Percentiles rank a stretch among this genome's conserved stretches.
Evolutionary conservation across 2,113 vertebrate species (phyloP).

Genomic region (Saccopteryx bilineata): DNA sequence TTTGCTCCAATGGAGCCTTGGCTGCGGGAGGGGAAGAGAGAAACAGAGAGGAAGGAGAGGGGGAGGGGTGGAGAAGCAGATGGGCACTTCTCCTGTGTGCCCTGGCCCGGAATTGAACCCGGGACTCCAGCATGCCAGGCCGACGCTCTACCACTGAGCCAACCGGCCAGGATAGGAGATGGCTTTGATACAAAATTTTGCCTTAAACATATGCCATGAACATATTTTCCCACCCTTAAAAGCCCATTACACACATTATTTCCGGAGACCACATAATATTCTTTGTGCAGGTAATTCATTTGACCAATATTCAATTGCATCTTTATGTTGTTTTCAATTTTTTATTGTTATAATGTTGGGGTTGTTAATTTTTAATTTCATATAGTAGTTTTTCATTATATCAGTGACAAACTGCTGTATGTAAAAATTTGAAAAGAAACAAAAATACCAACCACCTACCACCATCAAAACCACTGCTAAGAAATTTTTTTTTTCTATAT

Average conservation of each 20-base stretch:
- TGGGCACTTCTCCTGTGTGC: too few species aligned
- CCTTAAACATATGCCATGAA: background rate
- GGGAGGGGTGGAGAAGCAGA: too few species aligned
- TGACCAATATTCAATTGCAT: background rate
- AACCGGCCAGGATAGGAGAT: background rate
- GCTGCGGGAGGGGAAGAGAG: too few species aligned
- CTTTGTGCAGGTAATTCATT: background rate
- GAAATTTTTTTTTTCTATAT: background rate
- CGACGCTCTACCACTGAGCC: too few species aligned
- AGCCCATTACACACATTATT: background rate
- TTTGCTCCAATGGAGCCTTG: too few species aligned
- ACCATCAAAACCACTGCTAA: background rate
- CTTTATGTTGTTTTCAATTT: constrained; percentile 44
- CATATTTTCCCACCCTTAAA: background rate
- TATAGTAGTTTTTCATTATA: background rate
- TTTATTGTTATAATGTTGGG: constrained; percentile 31
- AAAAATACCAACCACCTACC: background rate
- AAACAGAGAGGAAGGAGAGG: too few species aligned
- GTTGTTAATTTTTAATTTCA: constrained; percentile 30
- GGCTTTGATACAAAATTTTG: background rate
- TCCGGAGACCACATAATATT: background rate
- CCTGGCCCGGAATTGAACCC: too few species aligned
- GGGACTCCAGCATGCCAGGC: too few species aligned
- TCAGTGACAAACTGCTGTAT: constrained; percentile 8
- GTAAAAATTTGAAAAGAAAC: background rate